Evolutionary conservation across 1,140 invertebrate species (phyloP), one percentile per base, ranked within the genome.

Genomic region (Aethina tumida): DNA sequence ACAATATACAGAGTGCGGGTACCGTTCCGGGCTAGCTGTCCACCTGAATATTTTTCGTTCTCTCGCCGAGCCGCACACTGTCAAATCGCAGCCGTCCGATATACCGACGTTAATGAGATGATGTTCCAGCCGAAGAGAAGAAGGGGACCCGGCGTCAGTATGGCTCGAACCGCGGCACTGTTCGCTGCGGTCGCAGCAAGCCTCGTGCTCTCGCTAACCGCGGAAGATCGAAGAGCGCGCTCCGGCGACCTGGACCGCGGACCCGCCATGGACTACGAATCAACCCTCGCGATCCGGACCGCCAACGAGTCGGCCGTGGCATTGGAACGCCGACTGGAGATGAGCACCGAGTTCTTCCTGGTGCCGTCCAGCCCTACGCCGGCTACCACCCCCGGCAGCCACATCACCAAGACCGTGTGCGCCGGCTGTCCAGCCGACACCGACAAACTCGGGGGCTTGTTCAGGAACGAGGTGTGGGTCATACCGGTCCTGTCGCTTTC

Each of bases 381-480:
- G 4, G 41, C 52, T 13, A 53, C 63, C 2, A 52, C 58, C 10
- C 39, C 55, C 16, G 39, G 47, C 9, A 58, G 56, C 3, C 50
- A 56, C 10, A 45, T 25, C 26, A 52, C 29, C 36, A 47, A 30
- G 49, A 62, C 21, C n/a, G 42, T 38, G 21, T 49, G 41, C 32
- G 30, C 36, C 3, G 43, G 49, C 22, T 43, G 44, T 28, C 39
- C 50, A 52, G 39, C 19, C 43, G 43, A 42, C 32, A 39, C 27
- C 43, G 39, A 24, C 44, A 47, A 36, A 50, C 41, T 55, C 46
- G 38, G 58, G 40, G 58, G 60, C 7, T 57, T 73, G 8, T 69
- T 86, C 20, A 64, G 81, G 35, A 68, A 75, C 42, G 81, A 88
- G 55, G 71, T 79, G 1, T 93, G 90, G 90, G 85, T 88, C 3